These are phyloP conservation scores for Trichoplusia ni DNA, from an alignment of 1,140 invertebrate species.

Conservation along the genomic window DNA sequence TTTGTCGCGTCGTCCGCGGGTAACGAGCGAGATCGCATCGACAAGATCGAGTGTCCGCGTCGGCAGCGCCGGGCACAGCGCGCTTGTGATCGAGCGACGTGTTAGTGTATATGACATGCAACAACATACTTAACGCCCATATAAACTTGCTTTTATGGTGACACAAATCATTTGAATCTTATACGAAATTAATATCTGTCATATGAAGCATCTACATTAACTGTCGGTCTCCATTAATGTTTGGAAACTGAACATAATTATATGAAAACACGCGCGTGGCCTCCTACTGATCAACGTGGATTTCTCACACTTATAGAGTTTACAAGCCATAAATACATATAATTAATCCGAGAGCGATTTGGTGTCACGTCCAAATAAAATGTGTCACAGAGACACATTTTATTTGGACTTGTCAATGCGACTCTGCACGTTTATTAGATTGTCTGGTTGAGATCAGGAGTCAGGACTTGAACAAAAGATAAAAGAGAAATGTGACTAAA, in stretches of 20 bases:
- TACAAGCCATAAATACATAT: constrained; percentile 1
- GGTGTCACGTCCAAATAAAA: constrained; percentile 9
- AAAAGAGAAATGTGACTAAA: constrained; percentile 16
- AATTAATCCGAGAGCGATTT: constrained; percentile 16
- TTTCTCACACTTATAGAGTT: constrained; percentile 9
- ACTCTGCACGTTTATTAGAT: background rate
- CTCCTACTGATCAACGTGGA: constrained; percentile 1
- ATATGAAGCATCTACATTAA: constrained; percentile 17
- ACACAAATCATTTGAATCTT: constrained; percentile 28
- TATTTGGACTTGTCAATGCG: too few relatives aligned
- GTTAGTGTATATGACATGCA: constrained; percentile 21
- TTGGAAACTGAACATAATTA: background rate
- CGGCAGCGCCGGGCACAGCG: background rate
- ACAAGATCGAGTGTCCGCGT: constrained; percentile 43
- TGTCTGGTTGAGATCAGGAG: background rate
- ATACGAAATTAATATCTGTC: constrained; percentile 26
- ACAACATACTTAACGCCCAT: constrained; percentile 36
- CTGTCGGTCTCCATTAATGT: constrained; percentile 8
- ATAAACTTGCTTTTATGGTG: constrained; percentile 27
- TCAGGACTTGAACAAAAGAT: background rate
- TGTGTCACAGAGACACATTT: background rate
- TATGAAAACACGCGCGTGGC: background rate
- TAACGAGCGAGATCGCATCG: constrained; percentile 34
- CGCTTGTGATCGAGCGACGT: constrained; percentile 44
- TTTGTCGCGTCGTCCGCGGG: constrained; percentile 19